These are phyloP conservation scores for Chloebia gouldiae DNA, from an alignment of 2,113 vertebrate genomes.

Conservation along the genomic window DNA sequence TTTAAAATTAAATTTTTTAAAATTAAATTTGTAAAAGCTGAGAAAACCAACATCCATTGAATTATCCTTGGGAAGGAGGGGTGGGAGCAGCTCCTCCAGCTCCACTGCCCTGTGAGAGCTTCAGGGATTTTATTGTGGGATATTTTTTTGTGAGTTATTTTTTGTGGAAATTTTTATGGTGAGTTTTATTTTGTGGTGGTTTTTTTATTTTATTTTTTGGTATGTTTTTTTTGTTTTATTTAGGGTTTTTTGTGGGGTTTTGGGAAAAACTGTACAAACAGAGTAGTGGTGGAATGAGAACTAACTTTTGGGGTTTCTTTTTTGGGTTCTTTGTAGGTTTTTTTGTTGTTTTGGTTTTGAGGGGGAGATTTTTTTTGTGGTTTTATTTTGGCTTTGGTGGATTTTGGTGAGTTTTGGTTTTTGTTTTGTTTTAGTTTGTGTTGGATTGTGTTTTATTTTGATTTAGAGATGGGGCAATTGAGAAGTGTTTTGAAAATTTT, in stretches of 20 bases:
- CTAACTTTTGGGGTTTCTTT: neutral
- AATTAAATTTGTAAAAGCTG: neutral
- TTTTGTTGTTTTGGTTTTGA: too few relatives aligned
- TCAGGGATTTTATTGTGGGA: too few relatives aligned
- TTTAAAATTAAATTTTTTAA: too few relatives aligned
- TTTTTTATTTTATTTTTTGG: neutral
- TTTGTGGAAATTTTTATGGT: neutral
- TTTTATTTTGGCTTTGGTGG: neutral
- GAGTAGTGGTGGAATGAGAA: neutral
- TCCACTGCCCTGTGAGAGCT: neutral
- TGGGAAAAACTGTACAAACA: neutral
- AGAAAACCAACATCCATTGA: neutral
- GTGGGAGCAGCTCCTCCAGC: neutral
- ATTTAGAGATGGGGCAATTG: neutral
- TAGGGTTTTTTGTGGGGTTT: neutral
- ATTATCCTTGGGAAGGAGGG: neutral
- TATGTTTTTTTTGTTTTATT: neutral
- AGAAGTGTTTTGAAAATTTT: neutral
- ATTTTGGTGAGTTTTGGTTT: neutral
- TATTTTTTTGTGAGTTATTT: neutral
- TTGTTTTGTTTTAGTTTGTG: neutral
- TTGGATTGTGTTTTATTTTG: neutral
- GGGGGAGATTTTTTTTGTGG: neutral
- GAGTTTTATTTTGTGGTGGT: too few relatives aligned
- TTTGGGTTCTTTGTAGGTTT: too few relatives aligned